These are phyloP conservation scores for Lamellibrachia luymesi DNA, from an alignment of 1,140 invertebrate genomes.

Conservation along the genomic window DNA sequence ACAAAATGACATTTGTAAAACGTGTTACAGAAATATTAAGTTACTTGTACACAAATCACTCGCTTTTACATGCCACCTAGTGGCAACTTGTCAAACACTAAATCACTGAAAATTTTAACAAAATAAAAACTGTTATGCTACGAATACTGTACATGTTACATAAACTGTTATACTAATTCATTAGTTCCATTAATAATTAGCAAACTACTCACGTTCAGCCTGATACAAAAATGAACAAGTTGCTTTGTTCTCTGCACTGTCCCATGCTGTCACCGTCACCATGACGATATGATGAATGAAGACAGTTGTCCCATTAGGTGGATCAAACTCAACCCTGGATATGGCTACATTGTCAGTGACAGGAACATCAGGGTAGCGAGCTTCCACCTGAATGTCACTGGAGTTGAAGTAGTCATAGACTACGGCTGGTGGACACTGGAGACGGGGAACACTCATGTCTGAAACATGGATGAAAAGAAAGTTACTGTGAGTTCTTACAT, in stretches of 20 bases:
- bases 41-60: background rate
- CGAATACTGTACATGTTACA: background rate
- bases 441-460: background rate
- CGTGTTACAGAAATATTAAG: background rate
- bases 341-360: background rate
- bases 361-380: background rate
- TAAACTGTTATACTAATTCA: background rate
- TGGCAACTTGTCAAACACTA: background rate
- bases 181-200: background rate
- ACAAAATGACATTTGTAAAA: background rate
- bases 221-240: background rate
- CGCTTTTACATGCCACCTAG: background rate
- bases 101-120: background rate
- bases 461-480: background rate
- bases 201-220: background rate
- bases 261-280: background rate
- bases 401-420: background rate
- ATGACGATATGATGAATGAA: background rate
- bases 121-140: background rate
- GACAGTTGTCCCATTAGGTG: background rate
- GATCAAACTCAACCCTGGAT: background rate
- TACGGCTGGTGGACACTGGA: background rate
- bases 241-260: background rate
- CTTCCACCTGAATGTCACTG: background rate
- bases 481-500: background rate